These are phyloP conservation scores for Pipistrellus nathusii DNA, from an alignment of 2,797 vertebrate genomes.

Conservation along the genomic window DNA sequence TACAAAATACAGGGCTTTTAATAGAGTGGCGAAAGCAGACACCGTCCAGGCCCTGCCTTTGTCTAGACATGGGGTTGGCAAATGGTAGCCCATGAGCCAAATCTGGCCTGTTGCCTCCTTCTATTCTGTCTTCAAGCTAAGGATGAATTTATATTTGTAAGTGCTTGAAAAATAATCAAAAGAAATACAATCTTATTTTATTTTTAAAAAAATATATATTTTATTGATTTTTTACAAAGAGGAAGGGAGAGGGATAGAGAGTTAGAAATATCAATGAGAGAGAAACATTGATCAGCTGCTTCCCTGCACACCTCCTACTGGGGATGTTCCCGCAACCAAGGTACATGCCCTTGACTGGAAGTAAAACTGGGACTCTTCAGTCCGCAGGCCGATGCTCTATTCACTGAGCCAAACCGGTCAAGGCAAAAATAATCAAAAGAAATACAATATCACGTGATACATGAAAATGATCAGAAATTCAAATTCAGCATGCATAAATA, in stretches of 20 bases:
- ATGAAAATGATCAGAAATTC: constrained; percentile 4
- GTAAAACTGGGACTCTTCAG: too few relatives aligned
- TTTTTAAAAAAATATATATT: too few relatives aligned
- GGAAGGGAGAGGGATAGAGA: too few relatives aligned
- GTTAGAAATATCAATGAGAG: too few relatives aligned
- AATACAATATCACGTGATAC: background rate
- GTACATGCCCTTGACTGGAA: too few relatives aligned
- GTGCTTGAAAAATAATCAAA: background rate
- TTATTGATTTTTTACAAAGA: too few relatives aligned
- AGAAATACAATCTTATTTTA: background rate
- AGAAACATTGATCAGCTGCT: too few relatives aligned
- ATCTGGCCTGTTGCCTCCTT: background rate
- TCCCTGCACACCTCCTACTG: too few relatives aligned
- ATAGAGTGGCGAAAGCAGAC: constrained; percentile 19
- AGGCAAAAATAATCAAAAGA: background rate
- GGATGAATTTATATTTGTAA: background rate
- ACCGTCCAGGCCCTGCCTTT: background rate
- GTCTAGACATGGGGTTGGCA: constrained; percentile 34
- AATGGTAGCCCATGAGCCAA: background rate
- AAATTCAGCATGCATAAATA: background rate
- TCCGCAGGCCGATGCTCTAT: too few relatives aligned
- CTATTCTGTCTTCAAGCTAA: background rate
- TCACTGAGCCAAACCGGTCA: too few relatives aligned
- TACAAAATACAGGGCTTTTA: constrained; percentile 15
- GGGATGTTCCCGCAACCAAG: too few relatives aligned